Base-by-base conservation (phyloP, 2,888 invertebrate genomes). In the Chromoteleia sp. region DNA sequence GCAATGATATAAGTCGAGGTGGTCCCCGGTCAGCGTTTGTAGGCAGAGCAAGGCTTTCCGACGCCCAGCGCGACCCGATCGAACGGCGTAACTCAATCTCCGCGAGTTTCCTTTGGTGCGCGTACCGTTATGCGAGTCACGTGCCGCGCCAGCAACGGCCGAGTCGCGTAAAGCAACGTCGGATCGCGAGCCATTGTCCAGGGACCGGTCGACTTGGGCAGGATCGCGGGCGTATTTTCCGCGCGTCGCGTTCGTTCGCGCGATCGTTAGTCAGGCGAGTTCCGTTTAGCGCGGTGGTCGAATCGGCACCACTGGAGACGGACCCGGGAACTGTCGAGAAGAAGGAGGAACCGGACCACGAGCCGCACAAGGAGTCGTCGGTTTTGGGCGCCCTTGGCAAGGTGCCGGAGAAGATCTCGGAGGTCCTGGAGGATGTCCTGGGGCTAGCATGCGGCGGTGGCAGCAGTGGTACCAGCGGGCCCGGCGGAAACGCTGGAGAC, bases 401-500 rank as follows among this genome's bases (percentile, higher is more conserved):
- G 88, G 90, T 90, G 88, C 89, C 91, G 87, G 90, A 91, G 84
- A 91, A 91, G 85, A 84, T 91, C 87, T 91, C 91, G 83, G 91
- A 90, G 83, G 89, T 91, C 10, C 85, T 91, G 65, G 90, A 89
- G 73, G 90, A 91, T 88, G 90, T 91, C 73, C 85, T 91, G 89
- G 91, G 90, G 86, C 82, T 91, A 87, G 90, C 90, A 86, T 89
- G 89, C 86, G 87, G 90, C 52, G 86, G 88, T 33, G 84, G 83
- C 29, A 81, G 83, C 67, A 84, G 84, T 30, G 82, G 82, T 33
- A 65, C 83, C 58, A 81, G 85, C 67, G 84, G 85, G 65, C 82
- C 71, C 77, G 83, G 78, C 54, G 84, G 85, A 58, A 82, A 78
- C 78, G 84, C 71, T 82, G 84, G 75, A 68, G 84, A 78, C 14